These are phyloP conservation scores for Ceryle rudis DNA, from an alignment of 2,797 vertebrate genomes.

Conservation along the genomic window DNA sequence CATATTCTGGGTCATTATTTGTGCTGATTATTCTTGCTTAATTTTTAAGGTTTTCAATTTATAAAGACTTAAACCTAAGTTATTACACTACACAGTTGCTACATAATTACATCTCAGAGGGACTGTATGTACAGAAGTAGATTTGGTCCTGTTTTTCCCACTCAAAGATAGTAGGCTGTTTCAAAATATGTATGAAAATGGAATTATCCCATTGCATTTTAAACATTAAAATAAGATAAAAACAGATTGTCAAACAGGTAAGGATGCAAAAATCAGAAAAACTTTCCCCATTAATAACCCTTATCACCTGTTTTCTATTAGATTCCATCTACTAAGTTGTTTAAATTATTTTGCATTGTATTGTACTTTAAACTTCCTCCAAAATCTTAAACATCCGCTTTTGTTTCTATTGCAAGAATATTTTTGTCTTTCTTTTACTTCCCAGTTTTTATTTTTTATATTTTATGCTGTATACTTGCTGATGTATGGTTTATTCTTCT, in stretches of 20 bases:
- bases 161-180: background rate
- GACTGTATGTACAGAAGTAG: background rate
- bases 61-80: background rate
- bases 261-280: background rate
- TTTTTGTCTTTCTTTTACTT: background rate
- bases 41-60: background rate
- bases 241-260: background rate
- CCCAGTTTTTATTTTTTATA: background rate
- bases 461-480: background rate
- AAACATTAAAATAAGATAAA: background rate
- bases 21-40: background rate
- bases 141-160: background rate
- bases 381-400: background rate
- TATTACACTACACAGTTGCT: background rate
- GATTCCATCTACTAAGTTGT: accelerated
- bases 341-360: background rate
- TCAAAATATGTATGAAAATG: background rate
- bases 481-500: background rate
- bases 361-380: background rate
- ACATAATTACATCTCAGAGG: background rate
- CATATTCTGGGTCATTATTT: background rate
- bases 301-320: background rate
- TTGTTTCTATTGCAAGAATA: background rate
- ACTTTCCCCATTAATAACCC: background rate
- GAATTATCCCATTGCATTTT: background rate